These are phyloP conservation scores for Bemisia tabaci DNA, from an alignment of 1,140 invertebrate species.

Conservation along the genomic window DNA sequence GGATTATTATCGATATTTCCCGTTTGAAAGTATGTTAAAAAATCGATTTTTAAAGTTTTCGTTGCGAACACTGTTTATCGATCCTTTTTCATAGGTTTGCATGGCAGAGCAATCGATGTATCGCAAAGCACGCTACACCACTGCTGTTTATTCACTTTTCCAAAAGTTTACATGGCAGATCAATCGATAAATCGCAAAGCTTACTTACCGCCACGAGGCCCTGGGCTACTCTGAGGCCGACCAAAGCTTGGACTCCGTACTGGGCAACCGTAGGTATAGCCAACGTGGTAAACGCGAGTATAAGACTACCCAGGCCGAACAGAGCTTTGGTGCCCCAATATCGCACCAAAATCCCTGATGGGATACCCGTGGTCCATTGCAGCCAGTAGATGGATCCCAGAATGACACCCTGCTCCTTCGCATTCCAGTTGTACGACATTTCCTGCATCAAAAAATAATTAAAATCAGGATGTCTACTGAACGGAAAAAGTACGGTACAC, in stretches of 20 bases:
- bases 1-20: too few species aligned
- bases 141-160: too few species aligned
- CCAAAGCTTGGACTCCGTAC: constrained; percentile 41
- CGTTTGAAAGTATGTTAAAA: too few species aligned
- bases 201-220: constrained; percentile 55
- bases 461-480: too few species aligned
- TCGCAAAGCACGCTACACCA: too few species aligned
- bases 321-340: constrained; percentile 54
- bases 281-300: constrained; percentile 50
- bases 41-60: too few species aligned
- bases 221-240: constrained; percentile 51
- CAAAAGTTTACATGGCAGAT: too few species aligned
- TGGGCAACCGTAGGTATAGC: constrained; percentile 48
- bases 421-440: constrained; percentile 44
- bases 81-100: too few species aligned
- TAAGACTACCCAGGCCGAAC: constrained; percentile 50
- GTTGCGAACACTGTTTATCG: too few species aligned
- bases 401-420: constrained; percentile 46
- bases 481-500: too few species aligned
- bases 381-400: constrained; percentile 60
- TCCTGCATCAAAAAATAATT: background rate
- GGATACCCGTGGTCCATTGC: constrained; percentile 55
- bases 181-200: too few species aligned
- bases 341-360: constrained; percentile 52
- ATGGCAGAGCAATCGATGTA: too few species aligned